A percentile compares a stretch with the other conserved stretches of the same genome.
Conservation (phyloP, 64 coral and sea anemone species). For the Pachyseris speciosa region DNA sequence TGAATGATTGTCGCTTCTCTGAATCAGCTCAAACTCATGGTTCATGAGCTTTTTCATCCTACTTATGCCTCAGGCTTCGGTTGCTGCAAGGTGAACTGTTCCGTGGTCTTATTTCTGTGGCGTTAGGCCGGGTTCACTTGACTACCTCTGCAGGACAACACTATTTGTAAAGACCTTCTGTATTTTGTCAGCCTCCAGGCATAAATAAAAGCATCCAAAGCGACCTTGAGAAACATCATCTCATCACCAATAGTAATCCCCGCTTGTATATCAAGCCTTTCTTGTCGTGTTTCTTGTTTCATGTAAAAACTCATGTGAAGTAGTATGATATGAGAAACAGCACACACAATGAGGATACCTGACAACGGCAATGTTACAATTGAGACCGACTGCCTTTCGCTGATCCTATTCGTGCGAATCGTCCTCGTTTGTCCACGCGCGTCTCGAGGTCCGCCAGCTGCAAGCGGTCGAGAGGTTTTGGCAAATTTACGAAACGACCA, state of each 20-base stretch:
- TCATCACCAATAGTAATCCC: slow-evolving; percentile 42
- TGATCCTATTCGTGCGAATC: background rate
- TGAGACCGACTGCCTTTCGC: slow-evolving; percentile 21
- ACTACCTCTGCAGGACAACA: background rate
- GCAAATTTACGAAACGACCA: too few species aligned
- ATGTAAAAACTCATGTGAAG: slow-evolving; percentile 4
- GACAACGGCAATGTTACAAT: slow-evolving; percentile 26
- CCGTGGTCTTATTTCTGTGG: background rate
- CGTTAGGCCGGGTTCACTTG: background rate
- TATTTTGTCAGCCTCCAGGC: slow-evolving; percentile 63
- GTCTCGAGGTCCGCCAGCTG: background rate
- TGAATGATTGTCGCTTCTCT: background rate
- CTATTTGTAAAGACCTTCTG: slow-evolving; percentile 30
- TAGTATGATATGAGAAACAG: slow-evolving; percentile 31
- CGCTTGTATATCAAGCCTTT: slow-evolving; percentile 12
- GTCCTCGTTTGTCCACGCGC: background rate
- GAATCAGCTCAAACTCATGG: too few species aligned
- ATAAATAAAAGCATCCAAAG: slow-evolving; percentile 63
- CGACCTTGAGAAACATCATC: slow-evolving; percentile 65
- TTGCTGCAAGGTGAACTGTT: slow-evolving; percentile 1
- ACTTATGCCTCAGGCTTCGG: background rate
- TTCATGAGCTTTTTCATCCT: too few species aligned
- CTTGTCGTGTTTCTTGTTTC: slow-evolving; percentile 8
- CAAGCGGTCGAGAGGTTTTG: background rate
- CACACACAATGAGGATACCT: slow-evolving; percentile 24